These are phyloP conservation scores for Leptothorax acervorum DNA, from an alignment of 2,888 invertebrate species.

Conservation along the genomic window DNA sequence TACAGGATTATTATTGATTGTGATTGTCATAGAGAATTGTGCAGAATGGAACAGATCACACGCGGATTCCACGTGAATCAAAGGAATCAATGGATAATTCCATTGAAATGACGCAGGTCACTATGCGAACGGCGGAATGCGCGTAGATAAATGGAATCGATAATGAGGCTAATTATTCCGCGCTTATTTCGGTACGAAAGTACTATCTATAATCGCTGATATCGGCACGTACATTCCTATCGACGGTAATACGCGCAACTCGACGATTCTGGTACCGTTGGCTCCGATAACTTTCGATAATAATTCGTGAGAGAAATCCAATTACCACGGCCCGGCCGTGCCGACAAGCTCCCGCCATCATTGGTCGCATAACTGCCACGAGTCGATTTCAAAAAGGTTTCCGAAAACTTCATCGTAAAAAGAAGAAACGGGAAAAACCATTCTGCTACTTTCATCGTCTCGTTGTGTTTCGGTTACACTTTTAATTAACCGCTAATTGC, in stretches of 20 bases:
- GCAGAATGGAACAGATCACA: not conserved
- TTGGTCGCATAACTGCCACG: not conserved
- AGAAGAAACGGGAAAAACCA: not conserved
- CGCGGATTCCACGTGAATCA: not conserved
- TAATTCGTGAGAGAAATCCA: slow-evolving; percentile 63
- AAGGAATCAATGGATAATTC: slow-evolving; percentile 42
- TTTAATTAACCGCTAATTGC: slow-evolving; percentile 6
- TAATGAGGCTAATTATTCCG: slow-evolving; percentile 61
- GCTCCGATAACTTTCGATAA: slow-evolving; percentile 57
- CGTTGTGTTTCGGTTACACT: not conserved
- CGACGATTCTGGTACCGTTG: slow-evolving; percentile 51
- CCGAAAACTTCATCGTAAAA: not conserved
- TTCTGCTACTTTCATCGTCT: not conserved
- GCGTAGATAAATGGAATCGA: slow-evolving; percentile 43
- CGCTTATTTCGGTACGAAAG: slow-evolving; percentile 51
- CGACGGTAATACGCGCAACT: slow-evolving; percentile 41
- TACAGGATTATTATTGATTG: not conserved
- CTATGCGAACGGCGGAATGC: not conserved
- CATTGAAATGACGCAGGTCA: not conserved
- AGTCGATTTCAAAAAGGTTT: not conserved
- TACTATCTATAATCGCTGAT: slow-evolving; percentile 52
- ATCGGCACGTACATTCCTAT: slow-evolving; percentile 47
- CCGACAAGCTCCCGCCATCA: not conserved
- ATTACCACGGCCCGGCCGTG: slow-evolving; percentile 52
- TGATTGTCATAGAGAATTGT: not conserved